Percentiles rank a stretch among this genome's conserved stretches.
phyloP scores from a whole-genome alignment of 2,113 vertebrate species.

The Physeter macrocephalus region DNA sequence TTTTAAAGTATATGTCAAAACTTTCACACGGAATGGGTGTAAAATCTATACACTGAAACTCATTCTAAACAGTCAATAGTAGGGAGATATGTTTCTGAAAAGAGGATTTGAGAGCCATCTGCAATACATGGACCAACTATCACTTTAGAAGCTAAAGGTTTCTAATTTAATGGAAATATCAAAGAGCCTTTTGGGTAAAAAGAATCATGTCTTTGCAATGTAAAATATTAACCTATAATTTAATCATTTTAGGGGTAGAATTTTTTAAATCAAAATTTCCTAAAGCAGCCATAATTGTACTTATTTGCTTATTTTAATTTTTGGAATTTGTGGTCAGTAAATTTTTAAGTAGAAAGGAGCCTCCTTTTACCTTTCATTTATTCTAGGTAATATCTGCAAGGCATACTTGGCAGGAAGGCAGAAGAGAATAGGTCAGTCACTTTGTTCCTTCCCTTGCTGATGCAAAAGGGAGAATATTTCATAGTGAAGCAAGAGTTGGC shows the following conservation, averaged over 20 bases:
- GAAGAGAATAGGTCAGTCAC: not conserved
- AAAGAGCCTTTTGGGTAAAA: not conserved
- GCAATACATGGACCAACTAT: not conserved
- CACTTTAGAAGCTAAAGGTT: not conserved
- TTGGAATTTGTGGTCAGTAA: not conserved
- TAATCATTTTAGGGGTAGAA: not conserved
- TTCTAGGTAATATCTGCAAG: not conserved
- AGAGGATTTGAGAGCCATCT: not conserved
- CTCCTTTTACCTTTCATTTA: not conserved
- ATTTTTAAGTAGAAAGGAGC: not conserved
- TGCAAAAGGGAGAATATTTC: not conserved
- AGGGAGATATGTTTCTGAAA: not conserved
- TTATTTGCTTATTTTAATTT: not conserved
- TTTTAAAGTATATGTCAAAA: not conserved
- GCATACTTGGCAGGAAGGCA: not conserved
- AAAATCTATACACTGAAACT: not conserved
- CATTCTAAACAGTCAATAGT: not conserved
- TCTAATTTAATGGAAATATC: slow-evolving; percentile 1
- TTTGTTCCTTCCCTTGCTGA: not conserved
- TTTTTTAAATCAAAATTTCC: not conserved
- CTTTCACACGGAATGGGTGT: not conserved
- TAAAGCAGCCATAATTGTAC: not conserved
- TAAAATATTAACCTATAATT: not conserved
- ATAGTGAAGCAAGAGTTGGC: not conserved
- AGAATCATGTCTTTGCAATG: not conserved